Percentiles rank a stretch among this genome's conserved stretches.
Evolutionary conservation across 2,113 vertebrate genomes (phyloP).

Genomic region (Choloepus hoffmanni): DNA sequence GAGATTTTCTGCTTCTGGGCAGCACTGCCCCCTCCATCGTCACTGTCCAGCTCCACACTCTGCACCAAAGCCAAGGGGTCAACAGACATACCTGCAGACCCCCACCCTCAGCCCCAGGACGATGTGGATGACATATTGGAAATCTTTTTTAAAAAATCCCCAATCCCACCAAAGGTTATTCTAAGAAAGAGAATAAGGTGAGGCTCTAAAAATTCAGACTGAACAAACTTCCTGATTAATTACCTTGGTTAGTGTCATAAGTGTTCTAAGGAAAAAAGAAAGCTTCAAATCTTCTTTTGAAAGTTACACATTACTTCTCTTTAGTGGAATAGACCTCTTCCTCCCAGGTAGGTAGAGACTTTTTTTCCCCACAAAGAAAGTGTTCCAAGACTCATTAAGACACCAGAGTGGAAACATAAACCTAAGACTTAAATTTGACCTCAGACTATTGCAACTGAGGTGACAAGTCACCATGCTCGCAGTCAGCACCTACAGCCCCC

Average conservation of each 20-base stretch:
- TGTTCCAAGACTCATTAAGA: background rate
- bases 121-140: background rate
- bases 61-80: constrained; percentile 77
- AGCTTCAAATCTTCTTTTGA: background rate
- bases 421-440: background rate
- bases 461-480: background rate
- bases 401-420: background rate
- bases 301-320: background rate
- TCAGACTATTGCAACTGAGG: background rate
- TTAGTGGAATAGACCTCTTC: background rate
- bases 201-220: background rate
- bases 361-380: constrained; percentile 31
- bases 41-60: constrained; percentile 94
- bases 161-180: background rate
- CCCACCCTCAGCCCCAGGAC: background rate
- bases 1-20: constrained; percentile 97
- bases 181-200: background rate
- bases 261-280: background rate
- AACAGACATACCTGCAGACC: background rate
- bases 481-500: background rate
- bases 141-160: background rate
- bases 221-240: background rate
- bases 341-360: background rate
- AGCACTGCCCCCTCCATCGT: constrained; percentile 92
- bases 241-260: background rate